Percentiles rank a stretch among this genome's conserved stretches.
Evolutionary conservation across 2,113 vertebrate species (phyloP).

Genomic region (Aviceda subcristata): DNA sequence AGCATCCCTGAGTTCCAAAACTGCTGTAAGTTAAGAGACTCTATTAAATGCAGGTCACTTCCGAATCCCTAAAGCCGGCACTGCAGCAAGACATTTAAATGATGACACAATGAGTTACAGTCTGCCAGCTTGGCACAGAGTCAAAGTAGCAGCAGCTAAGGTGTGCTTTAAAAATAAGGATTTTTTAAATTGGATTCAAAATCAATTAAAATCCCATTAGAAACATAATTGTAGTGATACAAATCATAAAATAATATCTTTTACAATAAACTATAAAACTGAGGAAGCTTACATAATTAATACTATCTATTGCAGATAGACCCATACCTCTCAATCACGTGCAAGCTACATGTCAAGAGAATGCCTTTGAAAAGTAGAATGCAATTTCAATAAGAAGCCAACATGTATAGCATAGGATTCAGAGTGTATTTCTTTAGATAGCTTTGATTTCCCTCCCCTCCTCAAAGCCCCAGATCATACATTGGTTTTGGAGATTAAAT

Average conservation of each 20-base stretch:
- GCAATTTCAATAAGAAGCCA: background rate
- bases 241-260: constrained; percentile 73
- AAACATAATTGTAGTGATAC: constrained; percentile 71
- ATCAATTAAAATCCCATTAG: constrained; percentile 78
- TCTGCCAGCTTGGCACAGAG: constrained; percentile 42
- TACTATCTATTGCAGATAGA: background rate
- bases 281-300: constrained; percentile 61
- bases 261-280: constrained; percentile 69
- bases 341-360: background rate
- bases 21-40: background rate
- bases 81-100: constrained; percentile 44
- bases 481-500: background rate
- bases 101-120: constrained; percentile 44
- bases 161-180: constrained; percentile 70
- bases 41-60: constrained; percentile 50
- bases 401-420: background rate
- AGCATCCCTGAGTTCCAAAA: background rate
- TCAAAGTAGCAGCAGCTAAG: constrained; percentile 60
- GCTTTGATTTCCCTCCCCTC: background rate
- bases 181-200: constrained; percentile 71
- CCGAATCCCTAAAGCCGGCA: constrained; percentile 18
- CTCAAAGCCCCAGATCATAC: background rate
- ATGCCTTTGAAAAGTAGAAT: background rate
- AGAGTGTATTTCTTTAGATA: background rate
- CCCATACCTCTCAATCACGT: background rate